Conservation (phyloP, 2,797 vertebrate genomes). For the Melanotaenia boesemani region DNA sequence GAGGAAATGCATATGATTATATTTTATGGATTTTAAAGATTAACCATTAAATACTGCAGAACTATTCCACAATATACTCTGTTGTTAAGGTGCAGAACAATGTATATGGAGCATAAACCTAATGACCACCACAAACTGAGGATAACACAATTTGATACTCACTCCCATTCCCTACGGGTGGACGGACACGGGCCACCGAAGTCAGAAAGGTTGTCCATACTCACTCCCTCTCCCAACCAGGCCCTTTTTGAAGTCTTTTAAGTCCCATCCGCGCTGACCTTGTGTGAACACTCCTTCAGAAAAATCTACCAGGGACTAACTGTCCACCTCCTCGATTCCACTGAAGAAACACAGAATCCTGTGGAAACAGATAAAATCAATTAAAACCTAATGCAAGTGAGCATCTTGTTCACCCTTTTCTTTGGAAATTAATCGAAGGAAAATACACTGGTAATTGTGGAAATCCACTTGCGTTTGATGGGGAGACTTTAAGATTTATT, state of each 20-base stretch:
- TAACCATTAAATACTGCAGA: neutral
- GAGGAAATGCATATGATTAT: neutral
- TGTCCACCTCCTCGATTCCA: conserved; percentile 41
- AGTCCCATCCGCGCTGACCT: conserved; percentile 79
- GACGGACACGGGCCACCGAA: conserved; percentile 84
- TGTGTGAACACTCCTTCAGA: conserved; percentile 50
- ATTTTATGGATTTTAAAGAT: neutral
- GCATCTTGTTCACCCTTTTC: neutral
- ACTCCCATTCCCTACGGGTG: conserved; percentile 86
- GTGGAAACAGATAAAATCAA: conserved; percentile 45
- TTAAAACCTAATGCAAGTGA: neutral
- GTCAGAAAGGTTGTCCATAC: conserved; percentile 86
- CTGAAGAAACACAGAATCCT: conserved; percentile 68
- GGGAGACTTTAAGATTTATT: neutral
- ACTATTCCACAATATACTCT: neutral
- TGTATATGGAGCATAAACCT: neutral
- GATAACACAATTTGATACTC: conserved; percentile 64
- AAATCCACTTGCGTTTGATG: neutral
- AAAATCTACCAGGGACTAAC: conserved; percentile 46
- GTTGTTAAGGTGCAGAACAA: neutral
- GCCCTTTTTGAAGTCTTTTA: conserved; percentile 73
- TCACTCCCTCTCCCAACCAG: conserved; percentile 85
- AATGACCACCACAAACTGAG: conserved; percentile 6
- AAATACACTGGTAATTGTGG: neutral
- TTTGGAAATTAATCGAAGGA: too few species aligned